Base-by-base conservation (phyloP, 1,140 invertebrate genomes). In the Muscidifurax raptorellus region DNA sequence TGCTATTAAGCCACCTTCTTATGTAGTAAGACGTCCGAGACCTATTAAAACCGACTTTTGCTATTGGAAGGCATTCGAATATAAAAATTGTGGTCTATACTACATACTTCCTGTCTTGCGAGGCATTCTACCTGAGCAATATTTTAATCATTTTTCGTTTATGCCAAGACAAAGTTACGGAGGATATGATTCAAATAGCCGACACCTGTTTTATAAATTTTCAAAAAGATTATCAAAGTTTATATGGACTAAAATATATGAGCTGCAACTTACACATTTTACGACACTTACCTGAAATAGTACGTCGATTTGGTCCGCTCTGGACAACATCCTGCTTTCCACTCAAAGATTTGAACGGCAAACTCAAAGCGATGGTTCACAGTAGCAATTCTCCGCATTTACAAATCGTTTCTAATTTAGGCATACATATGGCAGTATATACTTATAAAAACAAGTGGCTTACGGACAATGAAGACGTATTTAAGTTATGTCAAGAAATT, bases 331-430 rank as follows among this genome's bases (percentile, higher is more conserved):
- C 80, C 4, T 88, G 87, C 76, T 89, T 89, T 40, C 85, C 82
- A 27, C 84, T 86, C 1, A 87, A 88, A 82, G 78, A 86, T 82
- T 71, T 87, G 5, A 85, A 87, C 40, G 86, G 86, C 2, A 84
- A 84, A 81, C 74, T 88, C 15, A 83, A 83, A 77, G 71, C 47
- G 44, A 77, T 86, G 15, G 59, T 79, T 15, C 25, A 30, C 10
- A 66, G 77, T 22, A 79, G 52, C 64, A 79, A 79, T 15, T 9
- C 10, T 6, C 52, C 52, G 12, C 10, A 79, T 5, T 44, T 79
- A 18, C 77, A 79, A 66, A 59, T 79, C 18, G 9, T 40, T 36
- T 22, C 30, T 2, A 74, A 74, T 74, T 74, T 74, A 30, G 18
- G 28, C 4, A 36, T 74, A 2, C 32, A 36, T 22, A 74, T 40